Conservation (phyloP, 1,140 invertebrate genomes). For the Araneus ventricosus region DNA sequence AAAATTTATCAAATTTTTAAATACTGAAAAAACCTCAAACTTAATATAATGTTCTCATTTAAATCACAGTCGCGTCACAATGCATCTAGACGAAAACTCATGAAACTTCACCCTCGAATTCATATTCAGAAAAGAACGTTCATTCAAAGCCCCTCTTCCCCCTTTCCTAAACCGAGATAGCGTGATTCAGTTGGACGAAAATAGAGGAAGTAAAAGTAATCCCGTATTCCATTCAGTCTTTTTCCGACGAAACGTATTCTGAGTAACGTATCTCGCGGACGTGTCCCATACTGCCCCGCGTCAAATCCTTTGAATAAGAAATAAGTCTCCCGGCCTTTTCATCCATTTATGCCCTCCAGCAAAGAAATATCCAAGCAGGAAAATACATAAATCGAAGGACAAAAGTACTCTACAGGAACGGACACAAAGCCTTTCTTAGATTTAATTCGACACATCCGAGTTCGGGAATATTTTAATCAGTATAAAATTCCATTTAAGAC, state of each 20-base stretch:
- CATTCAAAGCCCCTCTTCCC: neutral
- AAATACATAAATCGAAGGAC: neutral
- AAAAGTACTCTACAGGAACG: no score
- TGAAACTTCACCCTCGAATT: neutral
- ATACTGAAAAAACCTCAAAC: no score
- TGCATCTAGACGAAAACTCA: no score
- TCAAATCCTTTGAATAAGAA: neutral
- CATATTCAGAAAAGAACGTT: neutral
- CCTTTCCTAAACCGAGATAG: neutral
- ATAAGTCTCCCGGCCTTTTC: neutral
- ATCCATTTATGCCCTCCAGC: neutral
- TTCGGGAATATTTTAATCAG: no score
- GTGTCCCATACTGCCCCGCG: neutral
- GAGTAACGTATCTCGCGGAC: neutral
- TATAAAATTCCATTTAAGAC: no score
- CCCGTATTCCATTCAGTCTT: conserved; percentile 14
- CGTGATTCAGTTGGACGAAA: neutral
- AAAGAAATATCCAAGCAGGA: neutral
- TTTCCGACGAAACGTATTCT: neutral
- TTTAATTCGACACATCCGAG: neutral
- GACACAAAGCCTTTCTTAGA: neutral
- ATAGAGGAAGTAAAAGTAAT: conserved; percentile 7
- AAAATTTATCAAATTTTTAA: no score
- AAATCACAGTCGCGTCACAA: no score
- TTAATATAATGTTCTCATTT: no score